phyloP scores from a whole-genome alignment of 2,113 vertebrate genomes.

The Phylloscopus trochilus region DNA sequence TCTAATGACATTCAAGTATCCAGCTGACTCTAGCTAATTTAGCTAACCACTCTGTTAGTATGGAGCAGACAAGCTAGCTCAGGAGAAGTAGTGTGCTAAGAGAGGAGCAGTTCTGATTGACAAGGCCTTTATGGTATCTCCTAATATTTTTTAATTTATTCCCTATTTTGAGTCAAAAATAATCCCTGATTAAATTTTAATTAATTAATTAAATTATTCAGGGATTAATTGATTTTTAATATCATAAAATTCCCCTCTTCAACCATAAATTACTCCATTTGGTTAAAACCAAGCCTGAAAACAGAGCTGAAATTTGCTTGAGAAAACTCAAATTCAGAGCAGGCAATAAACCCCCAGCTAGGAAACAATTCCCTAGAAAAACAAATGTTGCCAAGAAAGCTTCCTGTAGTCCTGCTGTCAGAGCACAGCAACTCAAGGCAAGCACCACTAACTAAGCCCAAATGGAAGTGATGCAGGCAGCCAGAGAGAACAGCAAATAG shows the following conservation, averaged over 20 bases:
- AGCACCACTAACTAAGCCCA: background rate
- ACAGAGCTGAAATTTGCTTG: background rate
- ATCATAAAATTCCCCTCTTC: background rate
- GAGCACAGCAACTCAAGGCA: background rate
- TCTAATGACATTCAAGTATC: background rate
- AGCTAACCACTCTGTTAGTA: background rate
- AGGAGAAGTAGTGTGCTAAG: background rate
- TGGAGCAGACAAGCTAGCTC: background rate
- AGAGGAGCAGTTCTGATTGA: background rate
- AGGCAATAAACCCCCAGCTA: background rate
- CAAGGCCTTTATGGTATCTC: background rate
- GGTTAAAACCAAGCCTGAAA: background rate
- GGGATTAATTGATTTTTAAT: background rate
- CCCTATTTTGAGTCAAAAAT: background rate
- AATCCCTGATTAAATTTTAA: background rate
- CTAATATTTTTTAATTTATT: background rate
- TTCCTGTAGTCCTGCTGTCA: background rate
- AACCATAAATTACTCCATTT: background rate
- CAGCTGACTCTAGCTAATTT: background rate
- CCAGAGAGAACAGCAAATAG: background rate
- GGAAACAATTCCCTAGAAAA: background rate
- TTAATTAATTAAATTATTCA: too few species aligned
- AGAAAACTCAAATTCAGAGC: background rate
- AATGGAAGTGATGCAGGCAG: background rate
- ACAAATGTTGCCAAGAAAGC: background rate